phyloP scores from a whole-genome alignment of 2,888 invertebrate genomes.

The Microplitis manilae region DNA sequence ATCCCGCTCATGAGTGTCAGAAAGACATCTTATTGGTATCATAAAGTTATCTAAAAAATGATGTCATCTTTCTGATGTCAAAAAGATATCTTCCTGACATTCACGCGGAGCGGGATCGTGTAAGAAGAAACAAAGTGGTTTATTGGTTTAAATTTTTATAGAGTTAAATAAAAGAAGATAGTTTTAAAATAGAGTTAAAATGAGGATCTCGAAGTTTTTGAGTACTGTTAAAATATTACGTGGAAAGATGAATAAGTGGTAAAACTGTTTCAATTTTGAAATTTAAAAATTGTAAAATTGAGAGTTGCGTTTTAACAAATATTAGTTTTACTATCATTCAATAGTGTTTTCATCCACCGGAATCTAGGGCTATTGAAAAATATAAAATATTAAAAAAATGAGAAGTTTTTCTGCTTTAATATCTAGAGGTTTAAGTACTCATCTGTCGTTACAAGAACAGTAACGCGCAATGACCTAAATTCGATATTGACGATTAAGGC shows the following conservation, averaged over 20 bases:
- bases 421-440: constrained; percentile 48
- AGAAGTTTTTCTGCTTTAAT: constrained; percentile 33
- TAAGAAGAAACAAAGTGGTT: not conserved
- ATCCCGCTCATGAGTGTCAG: too few relatives aligned
- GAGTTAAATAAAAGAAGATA: not conserved
- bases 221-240: constrained; percentile 6
- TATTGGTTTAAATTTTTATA: not conserved
- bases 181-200: not conserved
- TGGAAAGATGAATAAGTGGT: not conserved
- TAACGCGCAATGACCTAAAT: constrained; percentile 59
- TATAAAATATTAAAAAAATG: not conserved
- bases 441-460: constrained; percentile 48
- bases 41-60: too few relatives aligned
- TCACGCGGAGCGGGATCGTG: too few relatives aligned
- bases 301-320: not conserved
- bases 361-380: constrained; percentile 16
- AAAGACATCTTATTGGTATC: too few relatives aligned
- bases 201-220: not conserved
- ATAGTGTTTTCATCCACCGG: constrained; percentile 18
- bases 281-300: not conserved
- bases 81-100: too few relatives aligned
- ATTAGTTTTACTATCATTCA: constrained; percentile 11
- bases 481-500: constrained; percentile 56
- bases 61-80: too few relatives aligned
- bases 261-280: not conserved